A percentile compares a stretch with the other conserved stretches of the same genome.
Conservation (phyloP, 2,888 invertebrate genomes). For the Leucophenga maculata region DNA sequence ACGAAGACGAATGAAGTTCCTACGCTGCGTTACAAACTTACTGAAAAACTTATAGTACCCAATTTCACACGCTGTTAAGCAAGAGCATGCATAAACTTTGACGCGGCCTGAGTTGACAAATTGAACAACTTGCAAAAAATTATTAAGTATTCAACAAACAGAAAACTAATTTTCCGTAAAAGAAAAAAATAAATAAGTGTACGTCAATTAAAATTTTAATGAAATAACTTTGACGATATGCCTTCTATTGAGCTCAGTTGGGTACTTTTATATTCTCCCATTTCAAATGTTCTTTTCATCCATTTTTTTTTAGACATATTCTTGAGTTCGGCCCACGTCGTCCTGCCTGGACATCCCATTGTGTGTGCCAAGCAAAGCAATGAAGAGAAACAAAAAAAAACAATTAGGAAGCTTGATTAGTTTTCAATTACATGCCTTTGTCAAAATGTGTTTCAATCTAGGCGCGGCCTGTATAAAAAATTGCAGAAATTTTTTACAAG, state of each 20-base stretch:
- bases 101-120: conserved; percentile 22
- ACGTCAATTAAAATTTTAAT: conserved; percentile 53
- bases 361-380: not conserved
- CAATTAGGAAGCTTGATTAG: conserved; percentile 22
- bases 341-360: not conserved
- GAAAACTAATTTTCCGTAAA: conserved; percentile 36
- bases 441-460: conserved; percentile 7
- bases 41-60: no score
- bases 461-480: not conserved
- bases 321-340: not conserved
- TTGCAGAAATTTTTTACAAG: not conserved
- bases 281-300: not conserved
- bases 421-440: conserved; percentile 14
- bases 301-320: not conserved
- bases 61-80: no score
- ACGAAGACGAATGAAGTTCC: no score
- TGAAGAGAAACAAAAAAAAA: no score
- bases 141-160: not conserved
- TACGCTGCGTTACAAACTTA: no score
- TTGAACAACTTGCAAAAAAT: conserved; percentile 34
- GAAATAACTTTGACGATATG: conserved; percentile 41
- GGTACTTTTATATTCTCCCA: conserved; percentile 4
- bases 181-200: conserved; percentile 33
- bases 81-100: no score
- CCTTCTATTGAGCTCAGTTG: conserved; percentile 28